Base-by-base conservation (phyloP, 2,888 invertebrate species). In the Eristalinus sepulchralis region DNA sequence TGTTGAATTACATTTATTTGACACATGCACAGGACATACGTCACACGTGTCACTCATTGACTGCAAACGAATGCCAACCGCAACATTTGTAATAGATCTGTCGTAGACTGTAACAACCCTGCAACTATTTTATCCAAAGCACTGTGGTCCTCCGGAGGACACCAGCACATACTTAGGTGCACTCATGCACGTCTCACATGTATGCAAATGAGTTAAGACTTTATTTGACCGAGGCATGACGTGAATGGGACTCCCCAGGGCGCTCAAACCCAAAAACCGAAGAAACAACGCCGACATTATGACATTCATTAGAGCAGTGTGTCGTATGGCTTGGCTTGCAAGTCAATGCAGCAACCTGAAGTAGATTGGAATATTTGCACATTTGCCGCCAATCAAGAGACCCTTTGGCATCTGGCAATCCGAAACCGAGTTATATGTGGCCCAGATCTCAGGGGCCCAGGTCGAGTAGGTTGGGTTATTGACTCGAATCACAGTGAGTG, bases 301-400 rank as follows among this genome's bases (percentile, higher is more conserved):
- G 47, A 47, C 71, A 47, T 71, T 71, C 71, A 60, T 60, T 60
- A 27, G 59, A 60, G 71, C 39, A 62, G 62, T 72, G 53, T 72
- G 71, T 47, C 62, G 47, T n/a, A 62, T 53, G 47, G 31, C n/a
- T 31, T 10, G 60, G 53, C 53, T 62, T 22, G 62, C 53, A 63
- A 62, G 72, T 63, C 33, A 53, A 31, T 39, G 27, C 59, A 39
- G 20, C 31, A 17, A 72, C 53, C 31, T 53, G 60, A 4, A 59
- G 66, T 36, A 34, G 76, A 67, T 20, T 33, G 20, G 60, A 34
- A 67, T 76, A 47, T 68, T 67, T 60, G 67, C 76, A 76, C 67
- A 59, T 68, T 31, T 68, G 47, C 67, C 34, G 55, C 59, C 47
- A 76, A 76, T 76, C 67, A 67, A 53, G 34, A 34, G 53, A 67